Conservation (phyloP, 2,797 vertebrate species). For the Mormyrops attenuatus region DNA sequence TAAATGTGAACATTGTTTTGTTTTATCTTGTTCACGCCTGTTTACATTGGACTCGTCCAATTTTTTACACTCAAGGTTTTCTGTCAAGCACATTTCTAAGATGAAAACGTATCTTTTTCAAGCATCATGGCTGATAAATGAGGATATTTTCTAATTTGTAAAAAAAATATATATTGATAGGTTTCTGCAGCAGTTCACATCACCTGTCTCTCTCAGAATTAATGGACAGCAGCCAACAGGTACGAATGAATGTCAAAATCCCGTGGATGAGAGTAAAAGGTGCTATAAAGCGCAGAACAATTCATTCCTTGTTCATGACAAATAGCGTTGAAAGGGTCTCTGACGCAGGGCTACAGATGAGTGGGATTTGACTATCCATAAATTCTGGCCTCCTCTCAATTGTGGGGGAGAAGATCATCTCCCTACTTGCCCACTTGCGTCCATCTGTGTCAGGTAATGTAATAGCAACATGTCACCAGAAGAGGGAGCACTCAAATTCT, state of each 20-base stretch:
- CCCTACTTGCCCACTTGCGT: neutral
- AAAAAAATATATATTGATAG: neutral
- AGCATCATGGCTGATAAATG: neutral
- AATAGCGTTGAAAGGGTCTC: neutral
- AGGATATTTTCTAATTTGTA: neutral
- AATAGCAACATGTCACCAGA: slow-evolving; percentile 28
- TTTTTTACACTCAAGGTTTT: neutral
- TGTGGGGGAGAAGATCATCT: neutral
- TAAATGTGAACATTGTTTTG: neutral
- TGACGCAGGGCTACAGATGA: neutral
- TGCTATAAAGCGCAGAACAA: neutral
- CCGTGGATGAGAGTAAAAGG: neutral
- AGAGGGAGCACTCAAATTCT: slow-evolving; percentile 34
- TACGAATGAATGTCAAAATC: neutral
- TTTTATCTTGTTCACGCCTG: neutral
- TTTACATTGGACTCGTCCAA: neutral
- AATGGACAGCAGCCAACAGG: neutral
- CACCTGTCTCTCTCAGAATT: neutral
- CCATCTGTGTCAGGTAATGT: slow-evolving; percentile 11
- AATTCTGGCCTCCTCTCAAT: neutral
- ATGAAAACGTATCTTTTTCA: neutral
- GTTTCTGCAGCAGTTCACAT: neutral
- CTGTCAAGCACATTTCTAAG: neutral
- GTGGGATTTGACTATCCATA: neutral
- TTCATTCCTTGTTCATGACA: neutral